Base-by-base conservation (phyloP, 2,113 vertebrate species). In the Ibidorhyncha struthersii region DNA sequence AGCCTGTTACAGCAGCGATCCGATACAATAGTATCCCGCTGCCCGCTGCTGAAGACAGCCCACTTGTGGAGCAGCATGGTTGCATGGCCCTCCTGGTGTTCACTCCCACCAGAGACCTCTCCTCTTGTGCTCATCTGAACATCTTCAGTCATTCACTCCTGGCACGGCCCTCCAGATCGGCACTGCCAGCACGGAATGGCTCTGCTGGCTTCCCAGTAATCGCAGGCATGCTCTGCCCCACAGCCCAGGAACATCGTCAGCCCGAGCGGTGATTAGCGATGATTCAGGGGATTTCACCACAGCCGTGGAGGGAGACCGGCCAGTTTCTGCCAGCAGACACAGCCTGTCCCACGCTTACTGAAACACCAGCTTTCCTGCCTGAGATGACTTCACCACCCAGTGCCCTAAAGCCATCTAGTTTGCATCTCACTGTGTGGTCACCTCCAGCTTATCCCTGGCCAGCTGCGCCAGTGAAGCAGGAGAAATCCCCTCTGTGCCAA, bases 101-200 rank as follows among this genome's bases (percentile, higher is more conserved):
- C 72, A 6, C 58, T 58, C 16, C n/a, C n/a, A 12, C 32, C 1
- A 20, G 16, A 86, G 13, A 25, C n/a, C 61, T 77, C 58, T 77
- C 71, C 52, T 65, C 36, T 49, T 11, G 3, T 30, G 27, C 40
- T 43, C 56, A 6, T 6, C 38, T 45, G 62, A 36, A n/a, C 14
- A 11, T 0, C 2, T 14, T 14, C 50, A 27, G 45, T 12, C 71
- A 4, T 36, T 50, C 0, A 0, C 4, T 86, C 69, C 19, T 12
- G 2, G 0, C 4, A 4, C 0, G 0, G 15, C 40, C 29, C 36
- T 52, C 50, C 0, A 4, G 61, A 32, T 10, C 0, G 0, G 50
- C 61, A 16, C 9, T 0, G 0, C 30, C 47, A n/a, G 52, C 15
- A 2, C 0, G 0, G 41, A 20, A 23, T 2, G 8, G 80, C 69